phyloP scores from a whole-genome alignment of 35 echinoderm and acorn worm species.

The Ophiothrix spiculata region DNA sequence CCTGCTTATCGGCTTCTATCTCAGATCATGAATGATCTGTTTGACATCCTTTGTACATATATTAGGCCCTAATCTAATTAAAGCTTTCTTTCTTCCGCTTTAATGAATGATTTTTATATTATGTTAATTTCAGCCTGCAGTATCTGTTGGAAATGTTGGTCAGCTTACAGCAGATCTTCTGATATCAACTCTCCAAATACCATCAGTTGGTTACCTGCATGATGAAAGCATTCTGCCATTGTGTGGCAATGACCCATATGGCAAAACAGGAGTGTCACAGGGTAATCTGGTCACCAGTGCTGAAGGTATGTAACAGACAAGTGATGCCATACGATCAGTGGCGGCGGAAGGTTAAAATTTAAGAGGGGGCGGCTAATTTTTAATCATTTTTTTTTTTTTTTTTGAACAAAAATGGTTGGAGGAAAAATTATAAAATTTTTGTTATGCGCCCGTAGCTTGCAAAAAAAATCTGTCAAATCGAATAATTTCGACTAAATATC shows the following conservation, averaged over 20 bases:
- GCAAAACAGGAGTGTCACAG: conserved; percentile 21
- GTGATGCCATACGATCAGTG: too few relatives aligned
- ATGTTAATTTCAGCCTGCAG: conserved; percentile 64
- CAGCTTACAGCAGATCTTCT: conserved; percentile 83
- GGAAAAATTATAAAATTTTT: too few relatives aligned
- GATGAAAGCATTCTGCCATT: conserved; percentile 67
- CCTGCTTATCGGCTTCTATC: neutral
- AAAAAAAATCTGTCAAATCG: too few relatives aligned
- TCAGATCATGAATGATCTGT: neutral
- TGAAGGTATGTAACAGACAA: conserved; percentile 93
- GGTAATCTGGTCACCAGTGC: conserved; percentile 70
- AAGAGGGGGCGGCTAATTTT: too few relatives aligned
- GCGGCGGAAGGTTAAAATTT: too few relatives aligned
- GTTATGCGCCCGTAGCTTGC: too few relatives aligned
- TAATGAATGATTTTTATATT: neutral
- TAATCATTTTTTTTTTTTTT: too few relatives aligned
- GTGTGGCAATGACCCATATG: conserved; percentile 92
- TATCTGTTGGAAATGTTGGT: conserved; percentile 92
- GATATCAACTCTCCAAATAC: conserved; percentile 71
- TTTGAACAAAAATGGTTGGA: too few relatives aligned
- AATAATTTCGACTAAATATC: too few relatives aligned
- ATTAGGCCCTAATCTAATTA: too few relatives aligned
- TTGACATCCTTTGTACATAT: neutral
- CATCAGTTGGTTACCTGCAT: conserved; percentile 68
- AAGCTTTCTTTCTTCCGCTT: too few relatives aligned